Evolutionary conservation across 2,797 vertebrate species (phyloP).

Genomic region (Chiroxiphia lanceolata): DNA sequence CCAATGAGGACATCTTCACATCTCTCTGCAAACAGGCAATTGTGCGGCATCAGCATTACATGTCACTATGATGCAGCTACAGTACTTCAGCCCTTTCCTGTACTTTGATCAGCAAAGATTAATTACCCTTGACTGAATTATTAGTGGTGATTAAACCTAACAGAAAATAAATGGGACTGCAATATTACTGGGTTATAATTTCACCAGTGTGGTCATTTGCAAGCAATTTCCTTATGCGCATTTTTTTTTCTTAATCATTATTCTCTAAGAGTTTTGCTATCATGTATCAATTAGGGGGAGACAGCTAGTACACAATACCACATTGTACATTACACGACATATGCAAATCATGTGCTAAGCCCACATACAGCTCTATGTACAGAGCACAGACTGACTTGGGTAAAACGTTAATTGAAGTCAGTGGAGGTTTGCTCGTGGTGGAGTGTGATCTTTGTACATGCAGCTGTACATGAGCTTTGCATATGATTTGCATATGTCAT

Average conservation of each 20-base stretch:
- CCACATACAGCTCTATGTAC: background rate
- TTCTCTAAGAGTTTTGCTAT: constrained; percentile 31
- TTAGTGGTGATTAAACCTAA: constrained; percentile 68
- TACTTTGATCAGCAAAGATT: constrained; percentile 74
- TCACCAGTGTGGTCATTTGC: constrained; percentile 53
- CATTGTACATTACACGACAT: constrained; percentile 25
- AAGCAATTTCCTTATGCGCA: constrained; percentile 52
- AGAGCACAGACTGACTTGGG: constrained; percentile 13
- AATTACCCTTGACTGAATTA: constrained; percentile 71
- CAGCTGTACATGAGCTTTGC: background rate
- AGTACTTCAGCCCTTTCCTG: constrained; percentile 51
- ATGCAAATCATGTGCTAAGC: constrained; percentile 33
- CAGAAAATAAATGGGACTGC: constrained; percentile 66
- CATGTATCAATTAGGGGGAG: constrained; percentile 59
- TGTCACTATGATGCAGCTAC: constrained; percentile 59
- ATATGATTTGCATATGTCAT: constrained; percentile 7
- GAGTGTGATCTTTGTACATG: background rate
- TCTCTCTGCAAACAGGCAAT: constrained; percentile 28
- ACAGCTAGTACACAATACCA: constrained; percentile 38
- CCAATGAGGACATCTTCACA: constrained; percentile 29
- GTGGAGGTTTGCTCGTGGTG: background rate
- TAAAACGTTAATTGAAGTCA: constrained; percentile 49
- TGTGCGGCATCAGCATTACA: constrained; percentile 54
- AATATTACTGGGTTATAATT: constrained; percentile 50
- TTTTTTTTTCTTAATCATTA: constrained; percentile 55